Percentiles rank a stretch among this genome's conserved stretches.
phyloP scores from a whole-genome alignment of 2,113 vertebrate genomes.

The Hyaena hyaena region DNA sequence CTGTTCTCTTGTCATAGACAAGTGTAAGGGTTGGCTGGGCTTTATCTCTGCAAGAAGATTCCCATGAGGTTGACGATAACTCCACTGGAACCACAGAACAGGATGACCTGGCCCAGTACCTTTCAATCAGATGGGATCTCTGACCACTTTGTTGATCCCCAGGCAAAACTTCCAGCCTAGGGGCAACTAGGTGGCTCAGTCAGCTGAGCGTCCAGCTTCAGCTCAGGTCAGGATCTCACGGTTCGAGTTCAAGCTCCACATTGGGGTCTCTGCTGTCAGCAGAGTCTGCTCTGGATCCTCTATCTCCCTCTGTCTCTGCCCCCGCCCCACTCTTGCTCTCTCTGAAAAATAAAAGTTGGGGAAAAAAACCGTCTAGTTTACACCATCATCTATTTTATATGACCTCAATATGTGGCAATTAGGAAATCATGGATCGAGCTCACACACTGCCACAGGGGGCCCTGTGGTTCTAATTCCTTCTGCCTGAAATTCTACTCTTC shows the following conservation, averaged over 20 bases:
- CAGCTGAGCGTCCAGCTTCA: no score
- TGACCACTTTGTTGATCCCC: background rate
- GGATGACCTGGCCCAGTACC: background rate
- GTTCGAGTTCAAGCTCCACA: no score
- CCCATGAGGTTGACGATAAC: background rate
- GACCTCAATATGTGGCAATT: background rate
- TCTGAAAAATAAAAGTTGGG: no score
- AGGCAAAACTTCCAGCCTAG: background rate
- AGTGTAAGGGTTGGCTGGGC: background rate
- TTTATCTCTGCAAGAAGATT: background rate
- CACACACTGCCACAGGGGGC: background rate
- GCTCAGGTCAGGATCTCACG: no score
- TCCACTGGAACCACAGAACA: background rate
- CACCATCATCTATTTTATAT: background rate
- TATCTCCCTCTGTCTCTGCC: no score
- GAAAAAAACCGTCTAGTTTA: background rate
- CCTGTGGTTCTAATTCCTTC: background rate
- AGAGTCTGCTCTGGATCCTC: no score
- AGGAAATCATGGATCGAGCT: background rate
- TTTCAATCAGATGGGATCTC: background rate
- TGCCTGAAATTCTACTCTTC: background rate
- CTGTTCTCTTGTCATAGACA: background rate
- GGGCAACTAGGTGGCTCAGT: no score
- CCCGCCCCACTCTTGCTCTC: no score
- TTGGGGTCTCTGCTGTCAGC: no score